Conservation (phyloP, 2,797 vertebrate species). For the Myoxocephalus aenaeus region DNA sequence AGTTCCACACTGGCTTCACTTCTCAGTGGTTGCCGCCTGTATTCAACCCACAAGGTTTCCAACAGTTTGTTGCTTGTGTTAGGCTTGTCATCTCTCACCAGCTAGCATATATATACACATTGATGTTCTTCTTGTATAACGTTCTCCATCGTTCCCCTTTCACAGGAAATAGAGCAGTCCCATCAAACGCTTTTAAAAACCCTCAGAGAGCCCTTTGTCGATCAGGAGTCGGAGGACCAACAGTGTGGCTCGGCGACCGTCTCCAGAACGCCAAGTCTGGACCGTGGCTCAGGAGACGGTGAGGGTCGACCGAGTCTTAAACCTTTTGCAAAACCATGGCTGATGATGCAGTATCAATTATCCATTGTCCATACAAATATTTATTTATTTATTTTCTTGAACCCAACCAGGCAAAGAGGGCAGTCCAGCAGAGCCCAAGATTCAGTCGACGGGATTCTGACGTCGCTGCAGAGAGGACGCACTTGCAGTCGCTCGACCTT, state of each 20-base stretch:
- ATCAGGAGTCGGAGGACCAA: constrained; percentile 63
- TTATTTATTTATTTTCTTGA: neutral
- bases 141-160: neutral
- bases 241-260: constrained; percentile 59
- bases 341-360: fast-evolving
- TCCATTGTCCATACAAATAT: too few species aligned
- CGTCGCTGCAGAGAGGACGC: constrained; percentile 1
- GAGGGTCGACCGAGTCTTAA: constrained; percentile 14
- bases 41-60: too few species aligned
- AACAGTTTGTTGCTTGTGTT: too few species aligned
- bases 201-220: constrained; percentile 57
- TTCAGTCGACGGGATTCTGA: constrained; percentile 86
- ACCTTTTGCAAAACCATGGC: neutral
- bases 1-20: too few species aligned
- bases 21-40: too few species aligned
- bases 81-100: too few species aligned
- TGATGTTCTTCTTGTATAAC: neutral
- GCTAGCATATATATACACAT: too few species aligned
- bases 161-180: constrained; percentile 82
- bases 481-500: neutral
- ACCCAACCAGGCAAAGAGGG: constrained; percentile 73
- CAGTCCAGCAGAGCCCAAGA: constrained; percentile 67
- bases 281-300: constrained; percentile 77
- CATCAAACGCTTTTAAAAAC: constrained; percentile 80
- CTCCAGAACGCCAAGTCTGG: constrained; percentile 72